Conservation (phyloP, 2,113 vertebrate genomes). For the Triplophysa dalaica region DNA sequence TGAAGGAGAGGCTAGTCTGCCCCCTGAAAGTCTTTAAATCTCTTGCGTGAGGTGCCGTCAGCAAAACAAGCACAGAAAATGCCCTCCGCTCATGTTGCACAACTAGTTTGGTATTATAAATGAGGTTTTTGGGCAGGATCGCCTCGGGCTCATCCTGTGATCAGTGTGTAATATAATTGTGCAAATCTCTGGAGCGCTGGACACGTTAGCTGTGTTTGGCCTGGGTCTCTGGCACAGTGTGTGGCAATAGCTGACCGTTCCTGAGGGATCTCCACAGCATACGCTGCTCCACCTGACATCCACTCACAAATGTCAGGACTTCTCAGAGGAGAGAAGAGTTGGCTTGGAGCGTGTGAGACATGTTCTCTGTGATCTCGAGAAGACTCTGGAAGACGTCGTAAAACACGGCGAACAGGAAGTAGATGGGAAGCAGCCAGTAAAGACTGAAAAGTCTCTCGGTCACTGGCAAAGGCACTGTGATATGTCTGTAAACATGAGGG, state of each 20-base stretch:
- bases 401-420: slow-evolving; percentile 74
- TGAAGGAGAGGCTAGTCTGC: not conserved
- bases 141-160: not conserved
- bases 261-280: slow-evolving; percentile 16
- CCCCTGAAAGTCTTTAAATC: not conserved
- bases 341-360: slow-evolving; percentile 39
- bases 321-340: slow-evolving; percentile 53
- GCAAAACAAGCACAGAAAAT: not conserved
- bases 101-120: not conserved
- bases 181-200: not conserved
- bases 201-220: not conserved
- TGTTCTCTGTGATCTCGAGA: slow-evolving; percentile 57
- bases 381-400: slow-evolving; percentile 68
- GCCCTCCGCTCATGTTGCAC: not conserved
- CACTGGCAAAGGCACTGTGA: slow-evolving; percentile 62
- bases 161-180: not conserved
- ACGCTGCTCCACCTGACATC: slow-evolving; percentile 21
- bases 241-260: slow-evolving; percentile 7
- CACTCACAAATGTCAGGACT: not conserved
- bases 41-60: too few relatives aligned
- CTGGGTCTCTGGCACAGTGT: slow-evolving; percentile 1
- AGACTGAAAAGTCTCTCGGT: slow-evolving; percentile 63
- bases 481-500: slow-evolving; percentile 55
- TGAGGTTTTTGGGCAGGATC: not conserved
- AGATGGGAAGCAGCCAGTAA: slow-evolving; percentile 70